A percentile compares a stretch with the other conserved stretches of the same genome.
Conservation (phyloP, 2,888 invertebrate species). For the Troides aeacus region DNA sequence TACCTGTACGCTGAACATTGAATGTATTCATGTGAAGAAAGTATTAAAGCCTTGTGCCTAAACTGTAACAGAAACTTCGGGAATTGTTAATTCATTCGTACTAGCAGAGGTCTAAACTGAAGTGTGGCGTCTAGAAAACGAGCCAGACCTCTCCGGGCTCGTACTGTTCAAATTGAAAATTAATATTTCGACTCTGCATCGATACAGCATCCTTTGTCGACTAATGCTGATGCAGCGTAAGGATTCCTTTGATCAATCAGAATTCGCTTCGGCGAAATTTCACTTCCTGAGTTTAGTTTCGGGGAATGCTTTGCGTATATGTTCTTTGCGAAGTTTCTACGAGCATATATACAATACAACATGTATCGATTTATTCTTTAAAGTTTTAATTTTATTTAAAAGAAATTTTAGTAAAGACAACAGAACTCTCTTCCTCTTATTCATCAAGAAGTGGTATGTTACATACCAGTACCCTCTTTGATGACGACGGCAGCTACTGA, state of each 20-base stretch:
- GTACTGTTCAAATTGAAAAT: conserved; percentile 54
- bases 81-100: background rate
- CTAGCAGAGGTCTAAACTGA: background rate
- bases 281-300: conserved; percentile 19
- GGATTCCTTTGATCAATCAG: conserved; percentile 63
- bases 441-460: too few relatives aligned
- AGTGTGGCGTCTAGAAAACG: background rate
- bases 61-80: background rate
- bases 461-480: too few relatives aligned
- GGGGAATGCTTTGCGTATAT: background rate
- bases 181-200: conserved; percentile 54
- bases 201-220: conserved; percentile 47
- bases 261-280: conserved; percentile 31
- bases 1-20: background rate
- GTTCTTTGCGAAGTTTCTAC: background rate
- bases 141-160: background rate
- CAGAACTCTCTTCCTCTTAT: too few relatives aligned
- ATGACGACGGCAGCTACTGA: too few relatives aligned
- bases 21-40: background rate
- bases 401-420: too few relatives aligned
- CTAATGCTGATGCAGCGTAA: conserved; percentile 39
- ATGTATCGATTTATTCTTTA: background rate
- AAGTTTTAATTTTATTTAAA: too few relatives aligned
- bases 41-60: background rate
- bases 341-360: background rate